Percentiles rank a stretch among this genome's conserved stretches.
phyloP scores from a whole-genome alignment of 2,113 vertebrate species.

The Agelaius tricolor region DNA sequence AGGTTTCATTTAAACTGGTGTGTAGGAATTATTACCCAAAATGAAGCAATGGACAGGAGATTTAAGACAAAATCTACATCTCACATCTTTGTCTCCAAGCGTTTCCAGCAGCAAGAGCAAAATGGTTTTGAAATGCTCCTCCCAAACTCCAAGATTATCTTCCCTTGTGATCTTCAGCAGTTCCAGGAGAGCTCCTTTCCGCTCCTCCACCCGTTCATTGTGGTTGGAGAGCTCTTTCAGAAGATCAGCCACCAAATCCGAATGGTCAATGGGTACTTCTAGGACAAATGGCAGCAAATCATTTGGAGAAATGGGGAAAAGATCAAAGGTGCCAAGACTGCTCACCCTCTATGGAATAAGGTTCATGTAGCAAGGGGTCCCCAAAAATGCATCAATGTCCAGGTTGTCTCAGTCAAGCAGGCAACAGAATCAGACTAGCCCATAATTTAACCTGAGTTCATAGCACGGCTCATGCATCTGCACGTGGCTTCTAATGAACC shows the following conservation, averaged over 20 bases:
- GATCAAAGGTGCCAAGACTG: background rate
- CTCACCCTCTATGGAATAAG: background rate
- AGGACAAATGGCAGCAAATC: slow-evolving; percentile 17
- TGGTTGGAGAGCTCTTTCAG: slow-evolving; percentile 98
- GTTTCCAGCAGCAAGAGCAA: slow-evolving; percentile 95
- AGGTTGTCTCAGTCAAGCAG: background rate
- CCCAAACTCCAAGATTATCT: slow-evolving; percentile 94
- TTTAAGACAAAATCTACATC: slow-evolving; percentile 24
- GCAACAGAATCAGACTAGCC: background rate
- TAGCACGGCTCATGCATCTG: background rate
- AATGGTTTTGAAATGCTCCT: slow-evolving; percentile 98
- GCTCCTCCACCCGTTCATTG: slow-evolving; percentile 93
- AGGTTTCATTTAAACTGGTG: background rate
- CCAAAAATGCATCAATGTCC: background rate
- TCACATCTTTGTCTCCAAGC: slow-evolving; percentile 95
- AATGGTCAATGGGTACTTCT: slow-evolving; percentile 87
- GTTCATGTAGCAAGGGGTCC: rapidly evolving
- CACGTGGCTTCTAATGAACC: background rate
- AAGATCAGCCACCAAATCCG: slow-evolving; percentile 94
- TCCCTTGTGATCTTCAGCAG: slow-evolving; percentile 95
- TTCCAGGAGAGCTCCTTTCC: slow-evolving; percentile 92
- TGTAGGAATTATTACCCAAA: background rate
- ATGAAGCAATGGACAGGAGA: background rate
- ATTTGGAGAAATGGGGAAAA: background rate
- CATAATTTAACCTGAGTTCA: background rate